Conservation (phyloP, 2,113 vertebrate genomes). For the Takifugu flavidus region DNA sequence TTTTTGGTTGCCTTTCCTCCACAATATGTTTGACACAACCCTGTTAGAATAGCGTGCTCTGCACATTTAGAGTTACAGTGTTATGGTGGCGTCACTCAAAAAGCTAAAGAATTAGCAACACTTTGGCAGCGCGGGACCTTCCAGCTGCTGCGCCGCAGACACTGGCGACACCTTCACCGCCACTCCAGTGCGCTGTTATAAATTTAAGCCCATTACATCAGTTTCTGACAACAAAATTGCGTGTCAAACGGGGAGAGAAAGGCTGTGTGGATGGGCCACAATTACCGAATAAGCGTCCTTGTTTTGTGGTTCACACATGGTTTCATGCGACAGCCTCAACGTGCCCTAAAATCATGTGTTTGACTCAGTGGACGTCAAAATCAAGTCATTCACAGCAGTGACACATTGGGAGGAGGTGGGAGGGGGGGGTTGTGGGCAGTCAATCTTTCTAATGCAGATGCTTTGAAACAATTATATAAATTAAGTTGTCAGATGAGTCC, state of each 20-base stretch:
- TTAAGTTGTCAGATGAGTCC: slow-evolving; percentile 72
- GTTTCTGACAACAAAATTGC: no score
- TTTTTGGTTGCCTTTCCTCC: no score
- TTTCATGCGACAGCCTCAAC: slow-evolving; percentile 20
- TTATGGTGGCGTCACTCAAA: no score
- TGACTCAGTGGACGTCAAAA: slow-evolving; percentile 63
- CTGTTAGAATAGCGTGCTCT: no score
- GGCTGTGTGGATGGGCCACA: background rate
- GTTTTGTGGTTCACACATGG: slow-evolving; percentile 11
- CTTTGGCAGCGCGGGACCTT: no score
- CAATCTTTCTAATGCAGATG: slow-evolving; percentile 61
- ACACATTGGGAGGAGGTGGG: slow-evolving; percentile 43
- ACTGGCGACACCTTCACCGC: no score
- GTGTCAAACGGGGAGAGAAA: background rate
- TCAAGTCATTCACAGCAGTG: slow-evolving; percentile 53
- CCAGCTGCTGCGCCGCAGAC: no score
- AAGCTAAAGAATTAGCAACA: no score
- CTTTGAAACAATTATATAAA: slow-evolving; percentile 70
- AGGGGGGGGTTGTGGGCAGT: slow-evolving; percentile 31
- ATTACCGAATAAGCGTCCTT: background rate
- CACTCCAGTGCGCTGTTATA: no score
- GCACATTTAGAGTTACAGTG: no score
- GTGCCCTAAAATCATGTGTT: slow-evolving; percentile 31
- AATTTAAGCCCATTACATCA: no score
- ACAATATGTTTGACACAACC: no score